Conservation (phyloP, 2,888 invertebrate species). For the Synanthedon vespiformis region DNA sequence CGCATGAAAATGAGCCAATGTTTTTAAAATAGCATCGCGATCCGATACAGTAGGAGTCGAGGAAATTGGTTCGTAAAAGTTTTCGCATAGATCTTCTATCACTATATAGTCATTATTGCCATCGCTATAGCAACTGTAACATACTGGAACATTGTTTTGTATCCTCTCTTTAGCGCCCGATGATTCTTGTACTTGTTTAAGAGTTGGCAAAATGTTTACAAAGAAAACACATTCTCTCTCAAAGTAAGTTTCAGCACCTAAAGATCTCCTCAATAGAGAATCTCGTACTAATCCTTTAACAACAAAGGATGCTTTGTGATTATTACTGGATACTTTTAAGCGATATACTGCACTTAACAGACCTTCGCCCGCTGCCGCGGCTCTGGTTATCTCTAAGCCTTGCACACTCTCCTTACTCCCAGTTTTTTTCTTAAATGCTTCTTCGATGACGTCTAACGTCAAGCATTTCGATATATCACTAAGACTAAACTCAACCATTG, state of each 20-base stretch:
- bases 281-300: slow-evolving; percentile 29
- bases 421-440: slow-evolving; percentile 26
- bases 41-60: slow-evolving; percentile 17
- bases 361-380: slow-evolving; percentile 32
- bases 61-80: slow-evolving; percentile 16
- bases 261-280: slow-evolving; percentile 18
- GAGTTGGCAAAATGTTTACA: slow-evolving; percentile 21
- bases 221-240: slow-evolving; percentile 30
- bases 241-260: slow-evolving; percentile 22
- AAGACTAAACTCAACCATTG: slow-evolving; percentile 25
- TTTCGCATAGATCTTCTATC: slow-evolving; percentile 31
- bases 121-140: slow-evolving; percentile 25
- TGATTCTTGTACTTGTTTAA: slow-evolving; percentile 22
- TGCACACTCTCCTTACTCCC: slow-evolving; percentile 23
- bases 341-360: slow-evolving; percentile 35
- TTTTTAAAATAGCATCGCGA: slow-evolving; percentile 22
- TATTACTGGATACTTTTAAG: slow-evolving; percentile 19
- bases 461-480: slow-evolving; percentile 25
- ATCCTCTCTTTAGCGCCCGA: slow-evolving; percentile 27
- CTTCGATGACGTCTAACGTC: slow-evolving; percentile 24
- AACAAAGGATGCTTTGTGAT: slow-evolving; percentile 20
- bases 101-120: slow-evolving; percentile 32
- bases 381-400: slow-evolving; percentile 21
- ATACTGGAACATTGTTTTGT: slow-evolving; percentile 23
- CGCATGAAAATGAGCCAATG: slow-evolving; percentile 38